Conservation (phyloP, 2,797 vertebrate genomes). For the Meda fulgida region DNA sequence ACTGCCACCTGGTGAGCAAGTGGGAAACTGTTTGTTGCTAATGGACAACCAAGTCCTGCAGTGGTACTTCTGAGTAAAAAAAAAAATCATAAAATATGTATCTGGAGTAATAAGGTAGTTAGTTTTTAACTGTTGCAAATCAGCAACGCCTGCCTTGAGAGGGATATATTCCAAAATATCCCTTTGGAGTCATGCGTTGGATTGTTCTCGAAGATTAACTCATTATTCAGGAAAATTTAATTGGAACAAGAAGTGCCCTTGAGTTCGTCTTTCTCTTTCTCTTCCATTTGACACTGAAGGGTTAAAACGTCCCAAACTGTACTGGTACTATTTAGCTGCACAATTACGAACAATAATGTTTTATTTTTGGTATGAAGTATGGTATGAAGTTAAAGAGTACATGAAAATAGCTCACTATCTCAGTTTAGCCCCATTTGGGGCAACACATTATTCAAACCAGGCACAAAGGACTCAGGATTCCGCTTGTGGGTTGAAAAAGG, state of each 20-base stretch:
- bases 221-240: background rate
- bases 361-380: constrained; percentile 7
- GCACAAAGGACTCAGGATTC: background rate
- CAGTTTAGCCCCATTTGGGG: background rate
- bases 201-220: background rate
- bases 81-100: background rate
- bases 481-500: background rate
- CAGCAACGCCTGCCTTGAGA: background rate
- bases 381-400: background rate
- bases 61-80: constrained; percentile 16
- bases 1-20: background rate
- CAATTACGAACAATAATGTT: background rate
- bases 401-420: too few relatives aligned
- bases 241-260: background rate
- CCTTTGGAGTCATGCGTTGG: background rate
- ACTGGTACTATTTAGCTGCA: too few relatives aligned
- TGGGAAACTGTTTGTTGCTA: constrained; percentile 12
- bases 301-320: background rate
- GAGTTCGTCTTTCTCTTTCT: background rate
- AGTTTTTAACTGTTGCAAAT: background rate
- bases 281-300: background rate
- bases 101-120: background rate
- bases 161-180: background rate
- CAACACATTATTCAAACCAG: background rate
- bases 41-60: constrained; percentile 8